Conservation (phyloP, 2,888 invertebrate genomes). For the Galerucella nymphaeae region DNA sequence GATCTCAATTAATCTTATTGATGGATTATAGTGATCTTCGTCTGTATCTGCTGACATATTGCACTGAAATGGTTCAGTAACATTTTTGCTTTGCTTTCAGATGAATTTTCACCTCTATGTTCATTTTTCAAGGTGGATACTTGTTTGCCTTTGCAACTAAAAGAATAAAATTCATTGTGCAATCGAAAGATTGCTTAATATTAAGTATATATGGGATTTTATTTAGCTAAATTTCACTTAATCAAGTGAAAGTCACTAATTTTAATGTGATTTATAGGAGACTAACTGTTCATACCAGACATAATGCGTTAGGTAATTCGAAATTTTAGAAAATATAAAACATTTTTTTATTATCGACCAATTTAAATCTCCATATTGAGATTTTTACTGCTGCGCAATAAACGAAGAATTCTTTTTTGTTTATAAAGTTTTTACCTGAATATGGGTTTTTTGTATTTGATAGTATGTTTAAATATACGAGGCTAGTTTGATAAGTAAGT, state of each 20-base stretch:
- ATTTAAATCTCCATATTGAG: too few relatives aligned
- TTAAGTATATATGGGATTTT: neutral
- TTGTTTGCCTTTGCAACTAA: constrained; percentile 53
- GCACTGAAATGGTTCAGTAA: constrained; percentile 45
- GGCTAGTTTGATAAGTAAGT: too few relatives aligned
- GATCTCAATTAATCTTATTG: constrained; percentile 67
- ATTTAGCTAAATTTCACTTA: neutral
- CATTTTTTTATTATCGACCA: too few relatives aligned
- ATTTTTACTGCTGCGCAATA: too few relatives aligned
- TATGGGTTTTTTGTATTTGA: too few relatives aligned
- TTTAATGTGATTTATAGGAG: neutral
- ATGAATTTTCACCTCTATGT: constrained; percentile 58
- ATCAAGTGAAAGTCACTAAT: neutral
- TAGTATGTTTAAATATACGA: too few relatives aligned
- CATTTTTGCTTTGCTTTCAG: constrained; percentile 46
- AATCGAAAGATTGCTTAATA: neutral
- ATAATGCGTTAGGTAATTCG: too few relatives aligned
- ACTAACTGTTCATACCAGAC: too few relatives aligned
- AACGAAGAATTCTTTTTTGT: too few relatives aligned
- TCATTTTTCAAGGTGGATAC: constrained; percentile 56
- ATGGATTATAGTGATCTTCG: constrained; percentile 56
- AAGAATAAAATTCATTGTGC: constrained; percentile 10
- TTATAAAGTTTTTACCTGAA: too few relatives aligned
- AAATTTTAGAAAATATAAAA: too few relatives aligned
- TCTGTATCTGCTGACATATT: constrained; percentile 59